Base-by-base conservation (phyloP, 1,140 invertebrate genomes). In the Drosophila chauvacae region DNA sequence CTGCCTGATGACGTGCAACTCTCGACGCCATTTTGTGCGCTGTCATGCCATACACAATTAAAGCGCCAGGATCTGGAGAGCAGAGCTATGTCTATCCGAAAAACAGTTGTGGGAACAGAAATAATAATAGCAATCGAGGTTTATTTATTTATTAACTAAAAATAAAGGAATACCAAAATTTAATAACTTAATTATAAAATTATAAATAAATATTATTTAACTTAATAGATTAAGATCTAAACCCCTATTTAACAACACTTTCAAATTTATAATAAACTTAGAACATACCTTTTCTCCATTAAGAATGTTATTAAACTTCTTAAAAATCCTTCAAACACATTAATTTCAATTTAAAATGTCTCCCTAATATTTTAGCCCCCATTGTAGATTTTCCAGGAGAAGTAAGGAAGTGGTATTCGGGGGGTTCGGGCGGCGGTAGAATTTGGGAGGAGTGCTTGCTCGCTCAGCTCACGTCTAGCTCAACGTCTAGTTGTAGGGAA, bases 31-130 rank as follows among this genome's bases (percentile, higher is more conserved):
- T 90, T 88, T 88, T 90, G 85, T 84, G 85, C 85, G 81, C 77
- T 85, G 85, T 88, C 85, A 88, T 88, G 81, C 81, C 81, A 88
- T 83, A 90, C 85, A 88, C 85, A 88, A 88, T 88, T 88, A 88
- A 90, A 90, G 81, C 85, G 57, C 76, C 77, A 72, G 69, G 69
- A 72, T 72, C 69, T 60, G 45, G 45, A 48, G 61, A 77, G 48
- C 56, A 55, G 73, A 77, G 74, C 74, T 61, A 77, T 77, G 72
- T 76, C 60, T 76, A 55, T 76, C 53, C 53, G 4, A 44, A n/a
- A 26, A 10, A 58, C 72, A 56, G 50, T 20, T 33, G 39, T 1
- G 45, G 53, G 3, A 28, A 28, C 5, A 35, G 30, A 41, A 28
- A 28, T 28, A 28, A 11, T 7, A 18, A n/a, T 23, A 42, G 42